Evolutionary conservation across 2,797 vertebrate genomes (phyloP).

Genomic region (Echiichthys vipera): DNA sequence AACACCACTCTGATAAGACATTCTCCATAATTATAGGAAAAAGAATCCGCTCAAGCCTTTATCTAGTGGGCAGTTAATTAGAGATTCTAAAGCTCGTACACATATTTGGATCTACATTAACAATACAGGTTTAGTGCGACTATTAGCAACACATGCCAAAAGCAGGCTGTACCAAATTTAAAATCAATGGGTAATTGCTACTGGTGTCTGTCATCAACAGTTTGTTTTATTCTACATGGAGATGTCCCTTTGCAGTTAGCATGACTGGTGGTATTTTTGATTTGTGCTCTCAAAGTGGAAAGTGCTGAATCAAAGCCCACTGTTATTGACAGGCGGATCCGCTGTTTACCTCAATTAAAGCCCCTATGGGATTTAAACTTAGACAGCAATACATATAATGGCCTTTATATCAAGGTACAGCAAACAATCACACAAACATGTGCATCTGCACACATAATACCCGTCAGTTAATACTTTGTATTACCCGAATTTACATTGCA

Average conservation of each 20-base stretch:
- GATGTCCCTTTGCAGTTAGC: conserved; percentile 12
- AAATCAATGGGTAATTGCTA: conserved; percentile 11
- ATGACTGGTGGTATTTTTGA: conserved; percentile 23
- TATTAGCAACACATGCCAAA: not conserved
- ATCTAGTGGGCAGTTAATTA: not conserved
- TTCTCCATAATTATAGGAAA: conserved; percentile 14
- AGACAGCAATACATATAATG: not conserved
- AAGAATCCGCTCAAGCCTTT: not conserved
- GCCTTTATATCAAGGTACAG: not conserved
- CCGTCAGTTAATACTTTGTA: not conserved
- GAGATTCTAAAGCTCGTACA: not conserved
- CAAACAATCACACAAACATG: not conserved
- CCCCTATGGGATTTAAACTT: not conserved
- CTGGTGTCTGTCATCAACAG: not conserved
- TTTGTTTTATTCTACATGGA: conserved; percentile 6
- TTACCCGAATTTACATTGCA: not conserved
- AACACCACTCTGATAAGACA: conserved; percentile 15
- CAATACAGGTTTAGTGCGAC: not conserved
- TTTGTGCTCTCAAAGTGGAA: conserved; percentile 23
- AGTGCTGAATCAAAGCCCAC: conserved; percentile 4
- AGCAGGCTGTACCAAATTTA: not conserved
- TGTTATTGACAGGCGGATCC: conserved; percentile 10
- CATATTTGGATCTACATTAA: conserved; percentile 13
- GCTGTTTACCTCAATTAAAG: conserved; percentile 27
- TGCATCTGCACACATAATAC: not conserved